Base-by-base conservation (phyloP, 2,797 vertebrate genomes). In the Aphelocoma californica region DNA sequence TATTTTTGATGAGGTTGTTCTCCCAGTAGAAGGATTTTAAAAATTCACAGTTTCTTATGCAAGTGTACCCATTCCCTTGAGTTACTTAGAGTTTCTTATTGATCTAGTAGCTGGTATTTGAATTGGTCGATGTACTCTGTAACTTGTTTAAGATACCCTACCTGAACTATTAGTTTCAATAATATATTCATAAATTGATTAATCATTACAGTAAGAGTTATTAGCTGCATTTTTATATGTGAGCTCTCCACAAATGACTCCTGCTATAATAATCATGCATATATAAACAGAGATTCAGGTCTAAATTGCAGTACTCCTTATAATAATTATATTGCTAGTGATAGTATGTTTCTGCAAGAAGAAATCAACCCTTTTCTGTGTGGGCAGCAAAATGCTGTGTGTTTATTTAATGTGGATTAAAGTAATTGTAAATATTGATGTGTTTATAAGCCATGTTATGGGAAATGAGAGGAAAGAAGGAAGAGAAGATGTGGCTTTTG, bases 101-200 rank as follows among this genome's bases (percentile, higher is more conserved):
- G 99, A 99, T 99, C 98, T 93, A 26, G 95, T 97, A 98, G 98
- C 98, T 98, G 98, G 98, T 98, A 98, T 98, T 98, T 98, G 98
- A 98, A 98, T 98, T 97, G 98, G 98, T 99, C 98, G 98, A 99
- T 99, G 98, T 98, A 97, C 98, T 98, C 98, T 98, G 98, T 98
- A 98, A 99, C 99, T 99, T 97, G 97, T 98, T 98, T 98, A 98
- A 98, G 98, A 98, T 98, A 98, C 98, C 98, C 98, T 98, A 99
- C 98, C 98, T 99, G 99, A 98, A 98, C 98, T 98, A 98, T 99
- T 99, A 98, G 98, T 99, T 99, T 98, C 98, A 98, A 98, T 99
- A 99, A 99, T 99, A 98, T 98, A 99, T 99, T 99, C 99, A 98
- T 98, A 98, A 98, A 99, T 99, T 99, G 99, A 99, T 99, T 99